Evolutionary conservation across 1,140 invertebrate genomes (phyloP).

Genomic region (Cyrtorhinus lividipennis): DNA sequence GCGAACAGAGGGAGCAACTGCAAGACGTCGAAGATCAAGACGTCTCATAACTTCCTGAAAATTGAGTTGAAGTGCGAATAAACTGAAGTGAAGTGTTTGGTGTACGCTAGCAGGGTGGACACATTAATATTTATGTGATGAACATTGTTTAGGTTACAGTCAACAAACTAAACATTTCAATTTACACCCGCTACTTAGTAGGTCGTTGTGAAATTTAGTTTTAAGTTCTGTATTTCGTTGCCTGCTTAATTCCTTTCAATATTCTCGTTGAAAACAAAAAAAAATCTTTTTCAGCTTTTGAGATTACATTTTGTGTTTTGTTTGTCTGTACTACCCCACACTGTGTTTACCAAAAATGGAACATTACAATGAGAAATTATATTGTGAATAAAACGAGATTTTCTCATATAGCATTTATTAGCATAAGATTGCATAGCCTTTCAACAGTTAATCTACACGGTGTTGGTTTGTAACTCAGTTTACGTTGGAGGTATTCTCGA

Average conservation of each 20-base stretch:
- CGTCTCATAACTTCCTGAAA: conserved; percentile 55
- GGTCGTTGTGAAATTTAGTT: background rate
- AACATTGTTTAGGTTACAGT: conserved; percentile 14
- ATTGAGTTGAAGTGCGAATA: background rate
- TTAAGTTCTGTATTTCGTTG: background rate
- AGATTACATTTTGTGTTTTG: background rate
- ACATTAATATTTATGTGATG: conserved; percentile 12
- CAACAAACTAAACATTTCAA: conserved; percentile 18
- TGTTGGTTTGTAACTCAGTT: conserved; percentile 8
- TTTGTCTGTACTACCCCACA: background rate
- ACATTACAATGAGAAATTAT: background rate
- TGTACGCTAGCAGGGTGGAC: conserved; percentile 13
- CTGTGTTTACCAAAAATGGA: background rate
- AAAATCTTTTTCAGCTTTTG: no score
- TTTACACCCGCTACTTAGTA: conserved; percentile 15
- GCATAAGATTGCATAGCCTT: background rate
- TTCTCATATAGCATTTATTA: conserved; percentile 4
- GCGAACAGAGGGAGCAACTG: conserved; percentile 64
- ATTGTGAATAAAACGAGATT: background rate
- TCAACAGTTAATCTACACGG: background rate
- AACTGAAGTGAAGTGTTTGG: conserved; percentile 14
- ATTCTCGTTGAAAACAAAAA: background rate
- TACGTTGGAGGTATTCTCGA: background rate
- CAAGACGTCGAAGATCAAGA: conserved; percentile 87
- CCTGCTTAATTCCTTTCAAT: background rate